Conservation (phyloP, 2,888 invertebrate genomes). For the Tubulanus polymorphus region DNA sequence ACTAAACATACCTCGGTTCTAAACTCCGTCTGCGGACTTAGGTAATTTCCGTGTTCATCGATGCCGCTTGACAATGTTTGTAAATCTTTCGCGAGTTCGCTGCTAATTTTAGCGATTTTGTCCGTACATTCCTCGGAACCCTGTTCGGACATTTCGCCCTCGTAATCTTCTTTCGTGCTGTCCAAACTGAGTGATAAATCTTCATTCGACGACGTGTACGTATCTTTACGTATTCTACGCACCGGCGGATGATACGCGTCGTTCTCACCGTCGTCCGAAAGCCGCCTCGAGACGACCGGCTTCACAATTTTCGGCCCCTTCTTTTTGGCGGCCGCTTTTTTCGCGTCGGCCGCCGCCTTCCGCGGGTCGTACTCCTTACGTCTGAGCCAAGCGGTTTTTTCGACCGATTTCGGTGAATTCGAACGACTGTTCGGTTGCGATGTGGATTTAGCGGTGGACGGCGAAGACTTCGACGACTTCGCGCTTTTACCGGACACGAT, state of each 20-base stretch:
- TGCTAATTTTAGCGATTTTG: constrained; percentile 18
- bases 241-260: not conserved
- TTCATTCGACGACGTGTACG: constrained; percentile 5
- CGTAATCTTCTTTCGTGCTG: constrained; percentile 14
- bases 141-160: constrained; percentile 1
- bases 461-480: no score
- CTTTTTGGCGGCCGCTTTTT: constrained; percentile 35
- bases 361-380: constrained; percentile 93
- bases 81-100: constrained; percentile 18
- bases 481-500: not conserved
- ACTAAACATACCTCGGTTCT: not conserved
- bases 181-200: constrained; percentile 29
- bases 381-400: constrained; percentile 90
- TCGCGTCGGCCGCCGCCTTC: constrained; percentile 82
- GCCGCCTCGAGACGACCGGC: no score
- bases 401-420: constrained; percentile 59
- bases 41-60: no score
- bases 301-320: constrained; percentile 16
- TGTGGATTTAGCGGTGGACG: not conserved
- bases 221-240: not conserved
- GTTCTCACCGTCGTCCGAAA: no score
- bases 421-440: constrained; percentile 34
- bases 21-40: not conserved
- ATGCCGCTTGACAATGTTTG: constrained; percentile 14
- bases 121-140: not conserved